Evolutionary conservation across 64 coral and sea anemone species (phyloP), one percentile per base, ranked within the genome.

Genomic region (Cladopsammia gracilis): DNA sequence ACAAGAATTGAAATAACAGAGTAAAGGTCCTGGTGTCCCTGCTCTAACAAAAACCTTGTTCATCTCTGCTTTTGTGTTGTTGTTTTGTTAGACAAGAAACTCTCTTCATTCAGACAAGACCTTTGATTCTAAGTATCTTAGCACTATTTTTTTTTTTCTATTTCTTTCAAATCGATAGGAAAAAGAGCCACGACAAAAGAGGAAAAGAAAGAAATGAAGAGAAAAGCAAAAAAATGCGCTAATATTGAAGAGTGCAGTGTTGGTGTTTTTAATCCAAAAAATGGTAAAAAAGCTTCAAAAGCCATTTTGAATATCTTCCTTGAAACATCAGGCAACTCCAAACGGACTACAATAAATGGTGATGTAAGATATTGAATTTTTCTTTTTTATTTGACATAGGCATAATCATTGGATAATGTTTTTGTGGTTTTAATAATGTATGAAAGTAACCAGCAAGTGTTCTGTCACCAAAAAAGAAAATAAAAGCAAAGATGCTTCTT

Each of bases 281-380:
- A 67, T 10, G 58, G 22, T 26, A 59, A 79, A 59, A 79, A 79
- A 59, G 52, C 3, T 59, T 13, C 54, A 47, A 65, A 68, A 66
- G 5, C 43, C 66, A 50, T 49, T 23, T 11, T 84, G 3, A 65
- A 16, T 11, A 8, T 84, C 43, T 23, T 84, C 3, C 44, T 84
- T 62, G 18, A 67, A 18, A 34, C 14, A 68, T 84, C 80, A 51
- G 80, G 80, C 42, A 84, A 84, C 61, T 64, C 60, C 19, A 84
- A 84, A 84, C 80, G 67, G 61, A 84, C 80, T 25, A 23, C 80
- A 84, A 66, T 84, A 11, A 84, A 66, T 84, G 80, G 80, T 4
- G 62, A 84, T 3, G 80, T 84, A 49, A 84, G 80, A 67, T 65
- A 7, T 54, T 6, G 6, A 54, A 11, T 7, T 2, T 11, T 54